Evolutionary conservation across 2,797 vertebrate species (phyloP).

Genomic region (Rhyacichthys aspro): DNA sequence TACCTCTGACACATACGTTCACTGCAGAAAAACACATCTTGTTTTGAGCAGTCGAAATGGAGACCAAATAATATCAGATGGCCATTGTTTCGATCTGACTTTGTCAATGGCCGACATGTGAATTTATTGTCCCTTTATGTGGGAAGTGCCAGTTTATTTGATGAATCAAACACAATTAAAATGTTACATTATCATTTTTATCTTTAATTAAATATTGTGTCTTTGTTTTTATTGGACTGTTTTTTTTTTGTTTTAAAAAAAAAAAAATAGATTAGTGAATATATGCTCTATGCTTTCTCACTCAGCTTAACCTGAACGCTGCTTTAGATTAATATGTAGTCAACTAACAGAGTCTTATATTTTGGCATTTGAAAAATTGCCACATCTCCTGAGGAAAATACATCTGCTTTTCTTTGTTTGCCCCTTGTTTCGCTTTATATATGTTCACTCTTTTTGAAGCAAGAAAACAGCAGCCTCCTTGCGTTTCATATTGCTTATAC

Average conservation of each 20-base stretch:
- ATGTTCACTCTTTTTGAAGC: background rate
- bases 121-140: slow-evolving; percentile 57
- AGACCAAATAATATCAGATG: slow-evolving; percentile 63
- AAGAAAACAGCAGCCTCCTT: background rate
- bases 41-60: slow-evolving; percentile 39
- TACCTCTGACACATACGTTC: slow-evolving; percentile 41
- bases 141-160: slow-evolving; percentile 58
- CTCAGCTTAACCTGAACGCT: slow-evolving; percentile 67
- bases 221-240: slow-evolving; percentile 15
- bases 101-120: slow-evolving; percentile 58
- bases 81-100: slow-evolving; percentile 43
- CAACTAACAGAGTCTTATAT: slow-evolving; percentile 30
- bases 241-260: slow-evolving; percentile 24
- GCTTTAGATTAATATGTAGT: slow-evolving; percentile 61
- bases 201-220: slow-evolving; percentile 43
- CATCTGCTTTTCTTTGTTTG: slow-evolving; percentile 9
- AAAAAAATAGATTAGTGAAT: slow-evolving; percentile 38
- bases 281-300: slow-evolving; percentile 39
- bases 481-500: slow-evolving; percentile 9
- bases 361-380: slow-evolving; percentile 22
- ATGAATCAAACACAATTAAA: slow-evolving; percentile 44
- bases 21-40: slow-evolving; percentile 24
- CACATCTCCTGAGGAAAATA: slow-evolving; percentile 24
- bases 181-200: slow-evolving; percentile 38
- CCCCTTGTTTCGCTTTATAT: slow-evolving; percentile 17